These are phyloP conservation scores for Drosophila mayaguana DNA, from an alignment of 2,888 invertebrate species.

Conservation along the genomic window DNA sequence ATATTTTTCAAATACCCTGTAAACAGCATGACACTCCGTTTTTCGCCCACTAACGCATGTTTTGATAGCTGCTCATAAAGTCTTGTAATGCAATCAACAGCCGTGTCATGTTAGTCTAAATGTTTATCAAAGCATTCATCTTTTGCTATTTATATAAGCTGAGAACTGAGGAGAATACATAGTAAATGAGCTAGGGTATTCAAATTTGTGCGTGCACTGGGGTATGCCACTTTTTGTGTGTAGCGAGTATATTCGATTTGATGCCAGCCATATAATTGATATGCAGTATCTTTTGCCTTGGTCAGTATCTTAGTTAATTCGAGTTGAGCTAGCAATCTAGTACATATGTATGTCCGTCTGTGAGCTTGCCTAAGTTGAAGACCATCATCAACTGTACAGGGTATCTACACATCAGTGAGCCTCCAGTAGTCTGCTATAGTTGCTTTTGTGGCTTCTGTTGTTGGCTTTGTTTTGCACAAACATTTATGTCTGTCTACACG, in stretches of 20 bases:
- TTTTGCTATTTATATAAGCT: neutral
- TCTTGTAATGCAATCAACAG: neutral
- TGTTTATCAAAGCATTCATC: neutral
- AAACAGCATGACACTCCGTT: neutral
- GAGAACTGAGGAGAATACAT: too few species aligned
- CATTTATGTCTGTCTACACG: slow-evolving; percentile 21
- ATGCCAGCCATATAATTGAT: too few species aligned
- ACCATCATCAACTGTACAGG: neutral
- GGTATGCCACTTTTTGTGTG: neutral
- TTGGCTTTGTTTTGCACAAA: slow-evolving; percentile 22
- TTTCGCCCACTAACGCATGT: neutral
- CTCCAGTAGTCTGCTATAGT: neutral
- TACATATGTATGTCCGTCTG: too few species aligned
- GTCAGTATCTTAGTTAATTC: neutral
- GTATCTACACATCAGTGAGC: neutral
- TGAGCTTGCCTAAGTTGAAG: too few species aligned
- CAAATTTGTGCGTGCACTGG: too few species aligned
- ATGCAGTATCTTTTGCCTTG: neutral
- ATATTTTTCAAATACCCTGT: slow-evolving; percentile 27
- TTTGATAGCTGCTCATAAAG: neutral
- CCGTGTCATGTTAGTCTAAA: neutral
- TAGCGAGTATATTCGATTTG: too few species aligned
- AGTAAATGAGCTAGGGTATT: too few species aligned
- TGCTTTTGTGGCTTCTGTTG: slow-evolving; percentile 1
- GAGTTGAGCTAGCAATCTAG: neutral